A percentile compares a stretch with the other conserved stretches of the same genome.
Conservation (phyloP, 2,113 vertebrate species). For the Dinomys branickii region DNA sequence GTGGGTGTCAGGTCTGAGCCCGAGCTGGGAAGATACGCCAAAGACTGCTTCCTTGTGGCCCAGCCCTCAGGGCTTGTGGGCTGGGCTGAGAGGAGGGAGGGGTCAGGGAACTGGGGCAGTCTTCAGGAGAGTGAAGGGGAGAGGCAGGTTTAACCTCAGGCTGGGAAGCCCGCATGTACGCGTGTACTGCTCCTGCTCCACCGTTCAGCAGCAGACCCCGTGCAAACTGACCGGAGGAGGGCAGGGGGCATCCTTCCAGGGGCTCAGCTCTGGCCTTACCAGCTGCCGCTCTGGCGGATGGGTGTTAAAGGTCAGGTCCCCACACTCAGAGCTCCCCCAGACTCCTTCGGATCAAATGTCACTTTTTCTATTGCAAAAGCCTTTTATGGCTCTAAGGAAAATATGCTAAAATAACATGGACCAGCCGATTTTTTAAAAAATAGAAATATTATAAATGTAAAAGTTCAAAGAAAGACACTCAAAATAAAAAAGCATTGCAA, state of each 20-base stretch:
- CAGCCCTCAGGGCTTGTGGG: not conserved
- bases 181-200: accelerated
- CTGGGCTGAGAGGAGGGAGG: not conserved
- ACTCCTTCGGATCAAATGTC: constrained; percentile 55
- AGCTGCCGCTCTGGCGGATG: not conserved
- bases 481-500: constrained; percentile 45
- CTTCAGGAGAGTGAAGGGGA: not conserved
- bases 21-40: constrained; percentile 52
- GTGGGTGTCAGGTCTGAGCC: constrained; percentile 69
- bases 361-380: constrained; percentile 52
- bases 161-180: not conserved
- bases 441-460: constrained; percentile 59
- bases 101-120: not conserved
- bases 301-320: constrained; percentile 47
- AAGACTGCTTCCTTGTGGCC: constrained; percentile 44
- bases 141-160: not conserved
- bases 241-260: not conserved
- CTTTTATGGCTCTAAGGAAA: constrained; percentile 52
- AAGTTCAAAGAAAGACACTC: constrained; percentile 55
- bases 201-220: not conserved
- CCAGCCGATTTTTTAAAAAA: constrained; percentile 61
- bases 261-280: not conserved
- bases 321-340: not conserved
- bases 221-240: not conserved
- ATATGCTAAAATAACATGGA: constrained; percentile 51